A percentile compares a stretch with the other conserved stretches of the same genome.
Conservation (phyloP, 2,797 vertebrate genomes). For the Crocidura indochinensis region DNA sequence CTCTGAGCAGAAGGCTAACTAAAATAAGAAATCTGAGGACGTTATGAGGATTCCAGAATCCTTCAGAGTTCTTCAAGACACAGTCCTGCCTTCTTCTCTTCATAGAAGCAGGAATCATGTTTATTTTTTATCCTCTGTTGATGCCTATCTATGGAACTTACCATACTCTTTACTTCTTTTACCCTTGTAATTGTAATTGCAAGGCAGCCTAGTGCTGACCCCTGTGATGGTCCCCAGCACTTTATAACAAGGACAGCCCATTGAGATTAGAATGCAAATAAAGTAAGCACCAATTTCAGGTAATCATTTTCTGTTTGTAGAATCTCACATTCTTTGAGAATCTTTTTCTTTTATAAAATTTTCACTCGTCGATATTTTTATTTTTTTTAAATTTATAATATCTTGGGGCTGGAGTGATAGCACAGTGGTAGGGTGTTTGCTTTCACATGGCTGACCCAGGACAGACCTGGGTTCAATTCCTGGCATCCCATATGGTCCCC, state of each 20-base stretch:
- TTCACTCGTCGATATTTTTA: constrained; percentile 34
- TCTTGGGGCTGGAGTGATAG: too few relatives aligned
- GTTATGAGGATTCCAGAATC: not conserved
- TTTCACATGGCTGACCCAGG: too few relatives aligned
- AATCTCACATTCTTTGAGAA: not conserved
- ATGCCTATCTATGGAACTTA: not conserved
- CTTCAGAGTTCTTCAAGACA: not conserved
- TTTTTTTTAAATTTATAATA: too few relatives aligned
- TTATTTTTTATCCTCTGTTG: not conserved
- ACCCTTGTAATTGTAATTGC: not conserved
- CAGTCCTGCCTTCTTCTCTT: not conserved
- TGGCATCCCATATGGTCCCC: too few relatives aligned
- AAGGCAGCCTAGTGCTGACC: not conserved
- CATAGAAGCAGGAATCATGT: not conserved
- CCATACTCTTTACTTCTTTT: not conserved
- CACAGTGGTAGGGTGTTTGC: too few relatives aligned
- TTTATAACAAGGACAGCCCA: not conserved
- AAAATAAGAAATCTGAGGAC: constrained; percentile 2
- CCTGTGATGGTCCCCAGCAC: not conserved
- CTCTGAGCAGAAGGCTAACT: constrained; percentile 43
- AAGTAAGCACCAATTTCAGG: not conserved
- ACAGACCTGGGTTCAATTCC: too few relatives aligned
- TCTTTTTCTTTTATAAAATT: constrained; percentile 10
- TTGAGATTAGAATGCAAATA: not conserved
- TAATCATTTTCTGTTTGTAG: not conserved